Base-by-base conservation (phyloP, 2,888 invertebrate species). In the Laspeyria flexula region DNA sequence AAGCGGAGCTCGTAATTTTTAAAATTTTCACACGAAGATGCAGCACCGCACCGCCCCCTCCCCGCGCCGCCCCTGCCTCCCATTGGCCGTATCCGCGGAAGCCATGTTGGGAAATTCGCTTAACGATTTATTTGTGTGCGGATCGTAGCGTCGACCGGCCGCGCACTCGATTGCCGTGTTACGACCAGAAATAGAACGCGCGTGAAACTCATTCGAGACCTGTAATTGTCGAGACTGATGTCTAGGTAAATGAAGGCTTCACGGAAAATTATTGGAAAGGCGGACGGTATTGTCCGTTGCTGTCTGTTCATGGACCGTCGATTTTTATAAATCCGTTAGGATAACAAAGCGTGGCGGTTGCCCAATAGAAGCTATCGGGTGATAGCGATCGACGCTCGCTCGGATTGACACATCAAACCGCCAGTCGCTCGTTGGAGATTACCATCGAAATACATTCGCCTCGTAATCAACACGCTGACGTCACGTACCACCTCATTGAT, bases 341-440 rank as follows among this genome's bases (percentile, higher is more conserved):
- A 85, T 86, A 89, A 90, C 90, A 90, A 90, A 89, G 88, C 86
- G 76, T 79, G 76, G 81, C 84, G 84, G 85, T 88, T 88, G 81
- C 83, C 87, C 89, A 90, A 91, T 90, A 85, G 89, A 73, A 88
- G 88, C 86, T 82, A 85, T 82, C 77, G 79, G 65, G 60, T 74
- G 88, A 90, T 89, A 88, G 81, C 75, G 82, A 88, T 87, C 88
- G 82, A 73, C 72, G 68, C 74, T 75, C 77, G 79, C 68, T 76
- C 60, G 75, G 90, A 92, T 90, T 91, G 92, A 92, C 90, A 91
- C 90, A 88, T 92, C 91, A 88, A 87, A 81, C 84, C 79, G 79
- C 82, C 81, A 78, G 81, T 78, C 81, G 81, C 76, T 77, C 71
- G 77, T 71, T 64, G 73, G 73, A 86, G 88, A 90, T 88, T 84